Base-by-base conservation (phyloP, 2,113 vertebrate genomes). In the Chionodraco myersi region DNA sequence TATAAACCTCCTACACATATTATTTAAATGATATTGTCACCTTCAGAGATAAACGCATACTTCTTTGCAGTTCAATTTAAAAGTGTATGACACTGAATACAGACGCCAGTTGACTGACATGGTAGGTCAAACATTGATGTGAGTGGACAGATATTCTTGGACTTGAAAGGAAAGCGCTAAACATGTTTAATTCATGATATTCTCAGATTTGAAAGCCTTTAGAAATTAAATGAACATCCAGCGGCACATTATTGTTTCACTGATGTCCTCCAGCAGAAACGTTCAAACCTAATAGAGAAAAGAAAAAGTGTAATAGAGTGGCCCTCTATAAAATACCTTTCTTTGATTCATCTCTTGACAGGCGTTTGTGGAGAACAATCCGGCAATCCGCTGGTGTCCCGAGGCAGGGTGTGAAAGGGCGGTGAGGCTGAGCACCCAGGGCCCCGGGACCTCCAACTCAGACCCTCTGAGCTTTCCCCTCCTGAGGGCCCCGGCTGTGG, bases 311-410 rank as follows among this genome's bases (percentile, higher is more conserved):
- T 48, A 13, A 18, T 11, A 47, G 18, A 10, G 26, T 41, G 11
- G 10, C 16, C 26, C 14, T 59, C 18, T 44, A 5, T 44, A 2
- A 71, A 51, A 44, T 45, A 49, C 1, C 0, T 8, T 62, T 51
- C 13, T 62, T 13, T 36, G 10, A 44, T 58, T 63, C 3, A 70
- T 80, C 18, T 74, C 21, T 86, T 77, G 15, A 51, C 86, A 99
- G 98, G 98, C 98, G 9, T 99, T 99, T 94, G 98, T 99, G 89
- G 98, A 99, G 95, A 99, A 99, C 94, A 99, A 99, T 94, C 95
- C 98, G 87, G 97, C 96, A 74, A 99, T 99, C 91, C 97, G 96
- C 85, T 99, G 98, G 98, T 99, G 98, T 90, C 98, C 98, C 54
- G 95, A 95, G 80, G 95, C 97, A 0, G 97, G 96, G 49, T 99